These are phyloP conservation scores for Anaspis maculata DNA, from an alignment of 2,888 invertebrate genomes.

Conservation along the genomic window DNA sequence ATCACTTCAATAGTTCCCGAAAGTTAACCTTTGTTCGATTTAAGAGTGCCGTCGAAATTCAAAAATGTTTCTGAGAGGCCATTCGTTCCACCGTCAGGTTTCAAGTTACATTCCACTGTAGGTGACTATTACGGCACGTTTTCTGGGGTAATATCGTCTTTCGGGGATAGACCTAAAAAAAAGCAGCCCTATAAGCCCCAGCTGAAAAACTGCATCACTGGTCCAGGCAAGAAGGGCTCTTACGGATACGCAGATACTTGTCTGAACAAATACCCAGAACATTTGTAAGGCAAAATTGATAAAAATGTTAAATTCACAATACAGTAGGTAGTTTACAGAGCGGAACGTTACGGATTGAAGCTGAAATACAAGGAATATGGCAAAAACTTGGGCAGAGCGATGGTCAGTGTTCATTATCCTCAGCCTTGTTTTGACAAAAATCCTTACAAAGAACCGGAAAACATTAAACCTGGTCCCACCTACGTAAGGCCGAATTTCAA, in stretches of 20 bases:
- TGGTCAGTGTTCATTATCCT: conserved; percentile 27
- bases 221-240: conserved; percentile 44
- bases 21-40: background rate
- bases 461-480: conserved; percentile 27
- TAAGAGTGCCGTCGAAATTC: conserved; percentile 12
- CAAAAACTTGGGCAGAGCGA: conserved; percentile 24
- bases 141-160: conserved; percentile 33
- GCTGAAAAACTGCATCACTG: conserved; percentile 27
- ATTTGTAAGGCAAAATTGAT: conserved; percentile 22
- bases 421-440: conserved; percentile 39
- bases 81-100: conserved; percentile 32
- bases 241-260: conserved; percentile 46
- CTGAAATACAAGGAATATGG: conserved; percentile 27
- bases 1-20: background rate
- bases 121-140: conserved; percentile 49
- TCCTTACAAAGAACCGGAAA: conserved; percentile 32
- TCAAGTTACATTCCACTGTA: conserved; percentile 44
- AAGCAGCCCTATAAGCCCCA: conserved; percentile 17
- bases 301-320: background rate
- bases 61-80: conserved; percentile 25
- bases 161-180: conserved; percentile 19
- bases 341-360: conserved; percentile 27
- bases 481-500: conserved; percentile 27
- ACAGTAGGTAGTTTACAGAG: conserved; percentile 17
- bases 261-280: conserved; percentile 43